These are phyloP conservation scores for Chauna torquata DNA, from an alignment of 2,113 vertebrate species.

Conservation along the genomic window DNA sequence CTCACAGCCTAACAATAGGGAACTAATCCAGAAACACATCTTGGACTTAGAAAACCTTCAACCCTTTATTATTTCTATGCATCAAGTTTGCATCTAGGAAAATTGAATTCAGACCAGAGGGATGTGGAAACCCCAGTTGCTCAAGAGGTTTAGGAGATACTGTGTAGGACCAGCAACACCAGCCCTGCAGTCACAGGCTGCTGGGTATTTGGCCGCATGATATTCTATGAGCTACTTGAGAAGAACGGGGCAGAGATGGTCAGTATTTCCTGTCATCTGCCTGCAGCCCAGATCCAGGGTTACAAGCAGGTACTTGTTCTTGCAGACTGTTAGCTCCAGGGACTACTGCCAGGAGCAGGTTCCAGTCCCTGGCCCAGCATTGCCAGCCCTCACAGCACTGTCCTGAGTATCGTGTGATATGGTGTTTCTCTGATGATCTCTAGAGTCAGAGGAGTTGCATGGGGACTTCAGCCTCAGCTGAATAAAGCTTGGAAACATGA, in stretches of 20 bases:
- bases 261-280: background rate
- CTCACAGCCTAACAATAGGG: background rate
- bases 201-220: background rate
- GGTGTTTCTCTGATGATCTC: background rate
- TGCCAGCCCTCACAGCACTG: background rate
- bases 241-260: background rate
- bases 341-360: background rate
- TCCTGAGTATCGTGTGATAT: background rate
- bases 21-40: constrained; percentile 19
- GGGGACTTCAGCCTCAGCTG: background rate
- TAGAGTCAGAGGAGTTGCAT: rapidly evolving
- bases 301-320: background rate
- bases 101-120: background rate
- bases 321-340: background rate
- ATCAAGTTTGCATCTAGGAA: background rate
- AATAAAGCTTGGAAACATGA: background rate
- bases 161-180: background rate
- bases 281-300: background rate
- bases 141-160: background rate
- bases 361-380: background rate
- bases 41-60: background rate
- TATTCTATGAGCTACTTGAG: background rate
- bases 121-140: background rate
- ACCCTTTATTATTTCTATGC: constrained; percentile 8
- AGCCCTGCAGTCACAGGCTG: background rate